Evolutionary conservation across 1,140 invertebrate genomes (phyloP).

Genomic region (Parapsyche elsis): DNA sequence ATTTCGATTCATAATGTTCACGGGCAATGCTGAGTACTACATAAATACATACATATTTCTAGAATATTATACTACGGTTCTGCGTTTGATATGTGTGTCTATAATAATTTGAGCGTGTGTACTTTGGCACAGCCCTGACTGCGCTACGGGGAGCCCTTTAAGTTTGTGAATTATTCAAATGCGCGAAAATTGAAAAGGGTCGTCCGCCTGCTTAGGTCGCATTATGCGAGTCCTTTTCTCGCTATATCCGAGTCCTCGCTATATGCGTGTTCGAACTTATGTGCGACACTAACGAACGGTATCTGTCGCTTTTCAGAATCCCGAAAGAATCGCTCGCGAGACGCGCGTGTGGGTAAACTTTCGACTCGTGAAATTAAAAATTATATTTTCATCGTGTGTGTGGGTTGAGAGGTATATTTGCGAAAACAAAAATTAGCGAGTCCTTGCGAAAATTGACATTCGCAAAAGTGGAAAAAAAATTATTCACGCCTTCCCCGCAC

Average conservation of each 20-base stretch:
- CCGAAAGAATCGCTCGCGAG: background rate
- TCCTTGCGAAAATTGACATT: too few species aligned
- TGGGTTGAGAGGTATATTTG: too few species aligned
- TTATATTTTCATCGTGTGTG: too few species aligned
- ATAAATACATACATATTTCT: too few species aligned
- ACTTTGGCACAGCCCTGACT: background rate
- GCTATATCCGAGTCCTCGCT: background rate
- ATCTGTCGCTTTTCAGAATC: background rate
- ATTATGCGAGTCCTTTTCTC: background rate
- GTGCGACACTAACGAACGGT: constrained; percentile 3
- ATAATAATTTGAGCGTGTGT: too few species aligned
- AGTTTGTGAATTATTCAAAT: constrained; percentile 20
- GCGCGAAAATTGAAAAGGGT: constrained; percentile 15
- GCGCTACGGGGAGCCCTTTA: too few species aligned
- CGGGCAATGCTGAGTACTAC: too few species aligned
- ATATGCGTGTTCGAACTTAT: constrained; percentile 9
- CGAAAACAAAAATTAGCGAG: too few species aligned
- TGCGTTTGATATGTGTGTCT: too few species aligned
- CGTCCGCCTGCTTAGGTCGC: constrained; percentile 15
- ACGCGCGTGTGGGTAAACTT: background rate
- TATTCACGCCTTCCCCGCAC: background rate
- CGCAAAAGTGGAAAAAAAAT: background rate
- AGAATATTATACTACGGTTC: too few species aligned
- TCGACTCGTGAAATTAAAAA: too few species aligned
- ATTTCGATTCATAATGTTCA: too few species aligned